These are phyloP conservation scores for Ditylenchus dipsaci DNA, from an alignment of 1,140 invertebrate species.

Conservation along the genomic window DNA sequence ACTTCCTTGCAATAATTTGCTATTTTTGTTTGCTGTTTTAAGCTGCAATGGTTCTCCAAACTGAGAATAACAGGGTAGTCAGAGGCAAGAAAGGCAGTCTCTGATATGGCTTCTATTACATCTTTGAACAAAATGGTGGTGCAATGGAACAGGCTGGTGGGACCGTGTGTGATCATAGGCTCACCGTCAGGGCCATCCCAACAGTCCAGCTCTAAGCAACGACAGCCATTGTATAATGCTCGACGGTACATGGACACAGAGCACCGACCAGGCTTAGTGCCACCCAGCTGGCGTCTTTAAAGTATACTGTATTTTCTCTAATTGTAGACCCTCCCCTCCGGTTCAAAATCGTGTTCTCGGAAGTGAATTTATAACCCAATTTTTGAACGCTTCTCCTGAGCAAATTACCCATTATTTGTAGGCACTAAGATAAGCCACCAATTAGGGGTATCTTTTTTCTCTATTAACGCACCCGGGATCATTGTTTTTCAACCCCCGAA, in stretches of 20 bases:
- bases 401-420: not conserved
- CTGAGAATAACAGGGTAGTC: slow-evolving; percentile 89
- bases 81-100: slow-evolving; percentile 65
- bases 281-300: slow-evolving; percentile 4
- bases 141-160: slow-evolving; percentile 43
- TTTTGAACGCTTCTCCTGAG: too few relatives aligned
- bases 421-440: not conserved
- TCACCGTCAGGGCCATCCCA: slow-evolving; percentile 90
- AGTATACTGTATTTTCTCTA: too few relatives aligned
- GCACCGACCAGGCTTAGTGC: slow-evolving; percentile 34
- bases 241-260: slow-evolving; percentile 47
- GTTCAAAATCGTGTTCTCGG: too few relatives aligned
- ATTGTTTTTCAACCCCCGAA: not conserved
- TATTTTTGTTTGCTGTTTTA: slow-evolving; percentile 93
- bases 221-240: slow-evolving; percentile 59
- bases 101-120: slow-evolving; percentile 87
- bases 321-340: too few relatives aligned
- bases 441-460: too few relatives aligned
- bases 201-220: slow-evolving; percentile 68
- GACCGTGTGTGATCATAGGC: slow-evolving; percentile 52
- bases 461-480: not conserved
- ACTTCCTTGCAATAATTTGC: slow-evolving; percentile 79
- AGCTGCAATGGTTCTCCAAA: slow-evolving; percentile 93
- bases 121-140: slow-evolving; percentile 64
- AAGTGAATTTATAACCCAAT: too few relatives aligned